Evolutionary conservation across 2,797 vertebrate species (phyloP), one percentile per base, ranked within the genome.

Genomic region (Cygnus olor): DNA sequence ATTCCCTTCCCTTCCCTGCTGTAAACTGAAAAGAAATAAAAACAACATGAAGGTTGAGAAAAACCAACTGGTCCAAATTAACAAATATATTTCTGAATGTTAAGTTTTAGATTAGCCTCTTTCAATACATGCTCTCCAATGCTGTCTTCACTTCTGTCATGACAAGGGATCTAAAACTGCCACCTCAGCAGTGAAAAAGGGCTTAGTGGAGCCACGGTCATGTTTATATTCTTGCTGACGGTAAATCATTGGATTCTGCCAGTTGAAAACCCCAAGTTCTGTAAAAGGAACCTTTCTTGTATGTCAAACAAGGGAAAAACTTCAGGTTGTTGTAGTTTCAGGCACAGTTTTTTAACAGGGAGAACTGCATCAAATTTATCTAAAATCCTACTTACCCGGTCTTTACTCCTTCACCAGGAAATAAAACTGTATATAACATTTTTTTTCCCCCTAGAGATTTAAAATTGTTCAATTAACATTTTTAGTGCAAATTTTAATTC

Each of bases 211-310:
- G 44, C 58, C 65, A 61, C 19, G 80, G 74, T 70, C 79, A 88
- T 64, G 56, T 95, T 90, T 94, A 78, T 28, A 54, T 88, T 94
- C 74, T 83, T 92, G 84, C 87, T 95, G 79, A 92, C 69, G 89
- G 53, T 78, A 79, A 85, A 88, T 76, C 6, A 72, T 45, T 93
- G 72, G 57, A 83, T 92, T 83, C 72, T 88, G 32, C 22, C 20
- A 90, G 24, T 49, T 82, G 74, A 94, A 95, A 89, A 85, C 47
- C 57, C 64, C 40, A 72, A 32, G 57, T 83, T 85, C 72, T 88
- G 28, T 69, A 78, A 93, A 89, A 95, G 69, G 44, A 91, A 61
- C 4, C 36, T 81, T 91, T 73, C 66, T 76, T 65, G 27, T 63
- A 24, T 38, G 93, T 91, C 77, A 91, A 45, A 77, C 68, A 89